phyloP scores from a whole-genome alignment of 2,888 invertebrate species.

The Dasypolia templi region DNA sequence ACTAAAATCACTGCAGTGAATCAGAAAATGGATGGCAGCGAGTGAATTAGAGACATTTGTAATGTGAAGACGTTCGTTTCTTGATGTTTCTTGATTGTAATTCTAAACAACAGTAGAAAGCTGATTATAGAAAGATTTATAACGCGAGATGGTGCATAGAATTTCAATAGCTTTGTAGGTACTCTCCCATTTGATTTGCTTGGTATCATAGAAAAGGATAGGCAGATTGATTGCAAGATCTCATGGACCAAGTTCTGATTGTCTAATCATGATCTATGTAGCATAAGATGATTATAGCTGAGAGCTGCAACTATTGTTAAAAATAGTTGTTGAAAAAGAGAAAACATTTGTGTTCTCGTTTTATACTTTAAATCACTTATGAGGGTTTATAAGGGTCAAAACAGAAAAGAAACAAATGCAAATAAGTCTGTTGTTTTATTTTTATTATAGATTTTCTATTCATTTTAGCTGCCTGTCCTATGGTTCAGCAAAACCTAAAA shows the following conservation, averaged over 20 bases:
- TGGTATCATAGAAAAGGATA: not conserved
- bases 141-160: not conserved
- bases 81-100: constrained; percentile 14
- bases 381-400: constrained; percentile 28
- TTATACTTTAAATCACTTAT: not conserved
- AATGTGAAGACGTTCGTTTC: constrained; percentile 20
- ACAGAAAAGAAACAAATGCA: constrained; percentile 62
- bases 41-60: constrained; percentile 39
- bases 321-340: not conserved
- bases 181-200: not conserved
- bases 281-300: not conserved
- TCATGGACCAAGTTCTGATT: not conserved
- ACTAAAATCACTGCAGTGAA: constrained; percentile 50
- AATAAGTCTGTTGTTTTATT: constrained; percentile 28
- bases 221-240: not conserved
- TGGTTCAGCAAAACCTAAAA: constrained; percentile 55
- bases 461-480: constrained; percentile 41
- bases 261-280: too few relatives aligned
- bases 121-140: constrained; percentile 1
- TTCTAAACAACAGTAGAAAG: constrained; percentile 17
- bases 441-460: constrained; percentile 33
- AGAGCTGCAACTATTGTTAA: not conserved
- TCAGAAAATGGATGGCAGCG: constrained; percentile 33
- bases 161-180: not conserved
- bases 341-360: not conserved